Evolutionary conservation across 1,140 invertebrate genomes (phyloP), one percentile per base, ranked within the genome.

Genomic region (Matsumurasca onukii): DNA sequence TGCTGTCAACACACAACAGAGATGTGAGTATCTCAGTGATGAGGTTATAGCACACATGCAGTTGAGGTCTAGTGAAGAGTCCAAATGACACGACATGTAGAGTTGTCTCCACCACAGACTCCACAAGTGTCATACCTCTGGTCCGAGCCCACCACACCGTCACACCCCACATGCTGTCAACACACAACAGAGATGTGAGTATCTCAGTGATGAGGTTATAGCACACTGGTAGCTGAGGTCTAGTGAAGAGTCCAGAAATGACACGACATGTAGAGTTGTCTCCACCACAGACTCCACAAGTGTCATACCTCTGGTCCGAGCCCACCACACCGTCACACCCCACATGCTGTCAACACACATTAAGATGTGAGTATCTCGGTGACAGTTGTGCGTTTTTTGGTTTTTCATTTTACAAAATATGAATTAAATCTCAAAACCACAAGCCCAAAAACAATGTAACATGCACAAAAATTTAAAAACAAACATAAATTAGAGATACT

Each of bases 161-260:
- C n/a, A n/a, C n/a, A n/a, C n/a, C n/a, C 88, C n/a, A n/a, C n/a
- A n/a, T n/a, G n/a, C n/a, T n/a, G n/a, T n/a, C n/a, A n/a, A n/a
- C n/a, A n/a, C n/a, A n/a, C n/a, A n/a, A n/a, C n/a, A n/a, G n/a
- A 30, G 34, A n/a, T n/a, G n/a, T 81, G 0, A 95, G 95, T 39
- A 98, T 87, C 25, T 88, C 89, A 0, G 93, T 88, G 20, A 98
- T 89, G 71, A 92, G 83, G 69, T 94, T 91, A 80, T 97, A 97
- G 20, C 93, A 94, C 25, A 87, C 82, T 0, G 89, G 86, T 62
- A 93, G 78, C 62, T 90, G 85, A 9, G 89, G 87, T 55, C 90
- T 83, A 0, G 91, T 91, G 80, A 95, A 97, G 66, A 95, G 86
- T 2, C 92, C 94, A 13, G 94, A n/a, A n/a, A n/a, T 12, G 91